phyloP scores from a whole-genome alignment of 2,888 invertebrate species.

The Cyclophora albipunctata region DNA sequence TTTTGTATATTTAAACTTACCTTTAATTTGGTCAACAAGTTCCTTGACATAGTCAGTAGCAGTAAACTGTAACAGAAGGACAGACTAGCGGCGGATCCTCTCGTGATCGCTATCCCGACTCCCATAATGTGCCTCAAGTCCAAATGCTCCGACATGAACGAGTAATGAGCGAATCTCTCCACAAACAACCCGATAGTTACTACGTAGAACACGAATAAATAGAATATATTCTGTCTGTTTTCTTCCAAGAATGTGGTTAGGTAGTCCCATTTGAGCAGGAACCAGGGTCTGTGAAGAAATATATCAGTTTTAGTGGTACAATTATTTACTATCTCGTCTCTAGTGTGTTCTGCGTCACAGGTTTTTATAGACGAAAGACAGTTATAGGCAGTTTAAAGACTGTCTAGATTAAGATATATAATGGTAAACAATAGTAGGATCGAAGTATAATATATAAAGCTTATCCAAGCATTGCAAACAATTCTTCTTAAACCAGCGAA shows the following conservation, averaged over 20 bases:
- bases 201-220: slow-evolving; percentile 95
- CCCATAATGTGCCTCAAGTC: slow-evolving; percentile 98
- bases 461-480: no score
- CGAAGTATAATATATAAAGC: no score
- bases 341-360: no score
- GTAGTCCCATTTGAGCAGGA: slow-evolving; percentile 88
- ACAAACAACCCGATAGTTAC: slow-evolving; percentile 94
- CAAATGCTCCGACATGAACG: slow-evolving; percentile 96
- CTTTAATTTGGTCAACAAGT: slow-evolving; percentile 93
- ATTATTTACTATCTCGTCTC: no score
- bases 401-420: no score
- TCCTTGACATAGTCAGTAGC: slow-evolving; percentile 93
- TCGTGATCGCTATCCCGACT: slow-evolving; percentile 94
- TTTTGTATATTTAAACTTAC: slow-evolving; percentile 32
- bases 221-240: slow-evolving; percentile 96
- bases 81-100: slow-evolving; percentile 94
- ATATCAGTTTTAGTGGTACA: no score
- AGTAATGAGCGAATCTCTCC: slow-evolving; percentile 96
- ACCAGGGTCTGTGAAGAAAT: slow-evolving; percentile 74
- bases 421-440: no score
- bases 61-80: slow-evolving; percentile 96
- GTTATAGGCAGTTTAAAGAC: no score
- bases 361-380: no score
- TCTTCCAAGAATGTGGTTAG: slow-evolving; percentile 95
- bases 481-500: no score